Conservation (phyloP, 92 coral and sea anemone genomes). For the Porites rus region DNA sequence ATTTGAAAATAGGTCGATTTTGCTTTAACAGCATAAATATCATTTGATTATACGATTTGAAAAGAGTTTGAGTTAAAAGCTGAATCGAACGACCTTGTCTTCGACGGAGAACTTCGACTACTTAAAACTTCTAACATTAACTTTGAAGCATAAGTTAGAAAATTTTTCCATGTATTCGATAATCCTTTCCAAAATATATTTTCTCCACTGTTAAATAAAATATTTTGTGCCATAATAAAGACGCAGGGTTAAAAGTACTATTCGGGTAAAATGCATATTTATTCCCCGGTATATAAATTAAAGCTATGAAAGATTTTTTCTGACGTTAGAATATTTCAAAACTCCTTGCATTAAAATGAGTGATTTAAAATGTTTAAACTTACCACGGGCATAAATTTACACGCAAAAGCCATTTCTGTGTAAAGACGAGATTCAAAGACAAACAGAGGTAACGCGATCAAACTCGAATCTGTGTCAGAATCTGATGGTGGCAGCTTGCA, state of each 20-base stretch:
- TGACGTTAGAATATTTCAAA: neutral
- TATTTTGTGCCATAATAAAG: no score
- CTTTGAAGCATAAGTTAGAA: slow-evolving; percentile 6
- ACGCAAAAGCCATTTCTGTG: slow-evolving; percentile 31
- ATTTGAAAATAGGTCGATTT: neutral
- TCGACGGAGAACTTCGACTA: neutral
- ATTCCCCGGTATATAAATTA: neutral
- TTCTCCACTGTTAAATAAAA: no score
- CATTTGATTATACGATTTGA: neutral
- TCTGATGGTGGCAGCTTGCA: slow-evolving; percentile 1
- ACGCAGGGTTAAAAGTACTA: neutral
- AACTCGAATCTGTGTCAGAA: slow-evolving; percentile 4
- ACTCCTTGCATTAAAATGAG: neutral
- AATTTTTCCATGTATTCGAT: slow-evolving; percentile 11
- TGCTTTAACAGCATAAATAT: neutral
- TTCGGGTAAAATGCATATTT: neutral
- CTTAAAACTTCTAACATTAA: slow-evolving; percentile 35
- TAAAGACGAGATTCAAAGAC: neutral
- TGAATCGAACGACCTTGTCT: neutral
- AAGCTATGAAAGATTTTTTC: neutral
- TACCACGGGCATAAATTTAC: slow-evolving; percentile 51
- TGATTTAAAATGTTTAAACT: slow-evolving; percentile 4
- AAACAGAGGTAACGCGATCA: neutral
- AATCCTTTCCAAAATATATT: neutral
- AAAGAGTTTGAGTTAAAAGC: neutral